Evolutionary conservation across 2,888 invertebrate genomes (phyloP).

Genomic region (Agrochola litura): DNA sequence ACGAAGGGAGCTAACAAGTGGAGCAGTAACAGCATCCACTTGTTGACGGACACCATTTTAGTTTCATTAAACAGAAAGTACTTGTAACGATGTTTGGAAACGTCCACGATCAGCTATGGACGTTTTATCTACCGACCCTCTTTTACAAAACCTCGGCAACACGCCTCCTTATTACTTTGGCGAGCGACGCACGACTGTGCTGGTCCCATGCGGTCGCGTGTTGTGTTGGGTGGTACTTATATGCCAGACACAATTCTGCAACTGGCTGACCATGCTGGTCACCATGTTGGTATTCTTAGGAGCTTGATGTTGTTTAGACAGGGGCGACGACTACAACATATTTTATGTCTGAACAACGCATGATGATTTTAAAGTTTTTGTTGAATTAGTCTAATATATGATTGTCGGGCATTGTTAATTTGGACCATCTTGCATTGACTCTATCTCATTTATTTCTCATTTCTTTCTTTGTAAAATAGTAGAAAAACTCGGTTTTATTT

Average conservation of each 20-base stretch:
- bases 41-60: background rate
- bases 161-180: too few species aligned
- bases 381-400: too few species aligned
- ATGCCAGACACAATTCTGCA: background rate
- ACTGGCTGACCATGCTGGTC: too few species aligned
- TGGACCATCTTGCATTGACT: background rate
- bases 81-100: background rate
- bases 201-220: too few species aligned
- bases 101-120: background rate
- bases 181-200: too few species aligned
- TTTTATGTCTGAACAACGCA: too few species aligned
- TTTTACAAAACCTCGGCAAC: background rate
- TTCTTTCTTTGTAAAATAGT: background rate
- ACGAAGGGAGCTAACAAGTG: constrained; percentile 13
- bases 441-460: background rate
- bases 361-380: background rate
- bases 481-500: constrained; percentile 8
- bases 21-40: background rate
- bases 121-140: background rate
- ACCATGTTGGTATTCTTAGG: too few species aligned
- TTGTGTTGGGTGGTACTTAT: background rate
- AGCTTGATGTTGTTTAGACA: too few species aligned
- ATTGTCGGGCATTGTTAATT: background rate
- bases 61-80: background rate
- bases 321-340: too few species aligned